Evolutionary conservation across 2,113 vertebrate genomes (phyloP), one percentile per base, ranked within the genome.

Genomic region (Noturus placidus): DNA sequence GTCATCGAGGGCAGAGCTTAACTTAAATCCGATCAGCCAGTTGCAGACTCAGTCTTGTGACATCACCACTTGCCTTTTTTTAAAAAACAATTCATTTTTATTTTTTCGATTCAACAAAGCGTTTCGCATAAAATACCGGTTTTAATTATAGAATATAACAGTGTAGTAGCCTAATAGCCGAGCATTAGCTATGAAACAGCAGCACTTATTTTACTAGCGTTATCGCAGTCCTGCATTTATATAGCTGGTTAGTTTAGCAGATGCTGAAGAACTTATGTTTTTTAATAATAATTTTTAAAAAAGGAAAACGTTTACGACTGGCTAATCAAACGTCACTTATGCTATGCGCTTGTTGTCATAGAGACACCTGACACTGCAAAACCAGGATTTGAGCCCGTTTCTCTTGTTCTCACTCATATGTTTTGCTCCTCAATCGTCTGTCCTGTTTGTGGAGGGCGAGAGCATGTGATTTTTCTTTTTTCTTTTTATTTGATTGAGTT

Each of bases 401-500:
- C 78, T 56, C 17, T 79, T 33, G 50, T 56, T 79, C 76, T 56
- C 76, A 54, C 27, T 80, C 17, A 2, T 4, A 11, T 25, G 56
- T 82, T 82, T 82, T 82, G 20, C 56, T 38, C 56, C 56, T 61
- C 22, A 57, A 8, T 42, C 13, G 17, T 61, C 33, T 61, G 79
- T 82, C 79, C 33, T 81, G 30, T 82, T 27, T 0, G 13, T 82
- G 27, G 54, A 82, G 79, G 79, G 79, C 61, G 79, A 82, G 56
- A 61, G 35, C 56, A 61, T 82, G 79, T 82, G 56, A 61, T 61
- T 59, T 57, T 15, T 78, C 1, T n/a, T 0, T 78, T 76, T 95
- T 94, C 94, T 86, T 96, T 82, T 95, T 54, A 5, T 89, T 46
- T 42, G 63, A 78, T 33, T n/a, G 56, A 57, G 14, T 52, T 78